Evolutionary conservation across 2,797 vertebrate species (phyloP).

Genomic region (Carduelis carduelis): DNA sequence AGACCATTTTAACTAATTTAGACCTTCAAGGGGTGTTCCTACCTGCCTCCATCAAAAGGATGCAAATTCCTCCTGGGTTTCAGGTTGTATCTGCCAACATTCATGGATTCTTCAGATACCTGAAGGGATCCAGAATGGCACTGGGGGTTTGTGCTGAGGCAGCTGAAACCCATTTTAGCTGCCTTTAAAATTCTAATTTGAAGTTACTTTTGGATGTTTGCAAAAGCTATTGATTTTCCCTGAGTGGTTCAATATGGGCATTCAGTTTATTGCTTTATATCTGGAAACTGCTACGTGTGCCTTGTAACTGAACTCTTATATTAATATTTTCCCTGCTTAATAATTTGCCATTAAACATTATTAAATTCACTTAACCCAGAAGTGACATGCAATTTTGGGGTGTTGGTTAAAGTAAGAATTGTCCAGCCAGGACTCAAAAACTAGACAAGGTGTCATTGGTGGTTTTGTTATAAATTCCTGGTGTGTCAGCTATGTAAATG

Average conservation of each 20-base stretch:
- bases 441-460: background rate
- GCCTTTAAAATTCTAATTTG: background rate
- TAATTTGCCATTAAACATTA: background rate
- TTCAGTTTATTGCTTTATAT: background rate
- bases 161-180: background rate
- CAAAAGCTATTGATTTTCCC: background rate
- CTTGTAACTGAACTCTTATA: background rate
- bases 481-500: background rate
- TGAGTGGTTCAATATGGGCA: background rate
- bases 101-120: background rate
- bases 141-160: background rate
- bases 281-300: background rate
- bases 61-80: background rate
- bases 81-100: background rate
- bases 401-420: background rate
- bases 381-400: background rate
- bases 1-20: background rate
- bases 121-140: background rate
- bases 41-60: background rate
- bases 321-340: background rate
- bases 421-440: background rate
- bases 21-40: background rate
- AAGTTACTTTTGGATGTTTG: background rate
- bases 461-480: background rate
- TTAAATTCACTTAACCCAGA: background rate